Percentiles rank a stretch among this genome's conserved stretches.
Evolutionary conservation across 2,888 invertebrate genomes (phyloP).

Genomic region (Torymus tubicola): DNA sequence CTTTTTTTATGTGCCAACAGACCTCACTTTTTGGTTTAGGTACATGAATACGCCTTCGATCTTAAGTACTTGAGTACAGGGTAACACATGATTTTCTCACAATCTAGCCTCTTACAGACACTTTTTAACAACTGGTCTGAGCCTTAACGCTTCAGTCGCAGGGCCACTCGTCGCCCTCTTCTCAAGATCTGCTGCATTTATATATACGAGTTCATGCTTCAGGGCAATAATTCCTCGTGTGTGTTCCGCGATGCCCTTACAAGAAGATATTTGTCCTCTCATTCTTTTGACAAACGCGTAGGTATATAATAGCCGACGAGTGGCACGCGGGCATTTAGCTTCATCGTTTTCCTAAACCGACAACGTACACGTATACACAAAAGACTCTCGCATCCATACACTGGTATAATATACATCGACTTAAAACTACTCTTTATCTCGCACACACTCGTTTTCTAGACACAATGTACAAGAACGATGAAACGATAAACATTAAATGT

Average conservation of each 20-base stretch:
- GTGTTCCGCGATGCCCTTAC: neutral
- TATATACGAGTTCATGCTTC: neutral
- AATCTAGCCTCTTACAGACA: constrained; percentile 7
- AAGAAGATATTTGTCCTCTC: neutral
- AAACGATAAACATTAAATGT: constrained; percentile 25
- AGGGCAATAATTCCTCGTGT: neutral
- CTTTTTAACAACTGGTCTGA: constrained; percentile 32
- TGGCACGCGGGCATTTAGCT: too few relatives aligned
- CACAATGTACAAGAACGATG: constrained; percentile 11
- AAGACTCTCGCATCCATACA: too few relatives aligned
- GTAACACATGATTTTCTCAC: constrained; percentile 29
- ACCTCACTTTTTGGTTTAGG: constrained; percentile 63
- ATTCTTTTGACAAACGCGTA: too few relatives aligned
- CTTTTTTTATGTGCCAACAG: constrained; percentile 50
- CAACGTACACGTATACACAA: too few relatives aligned
- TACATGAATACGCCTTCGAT: constrained; percentile 46
- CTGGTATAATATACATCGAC: too few relatives aligned
- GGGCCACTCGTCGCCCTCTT: too few relatives aligned
- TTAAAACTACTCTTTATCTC: neutral
- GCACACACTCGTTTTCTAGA: neutral
- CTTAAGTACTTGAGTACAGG: constrained; percentile 35
- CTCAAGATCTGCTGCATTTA: neutral
- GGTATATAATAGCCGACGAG: too few relatives aligned
- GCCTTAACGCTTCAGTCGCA: constrained; percentile 7
- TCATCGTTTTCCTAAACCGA: too few relatives aligned